phyloP scores from a whole-genome alignment of 2,113 vertebrate species.

The Sarotherodon lohbergeri region DNA sequence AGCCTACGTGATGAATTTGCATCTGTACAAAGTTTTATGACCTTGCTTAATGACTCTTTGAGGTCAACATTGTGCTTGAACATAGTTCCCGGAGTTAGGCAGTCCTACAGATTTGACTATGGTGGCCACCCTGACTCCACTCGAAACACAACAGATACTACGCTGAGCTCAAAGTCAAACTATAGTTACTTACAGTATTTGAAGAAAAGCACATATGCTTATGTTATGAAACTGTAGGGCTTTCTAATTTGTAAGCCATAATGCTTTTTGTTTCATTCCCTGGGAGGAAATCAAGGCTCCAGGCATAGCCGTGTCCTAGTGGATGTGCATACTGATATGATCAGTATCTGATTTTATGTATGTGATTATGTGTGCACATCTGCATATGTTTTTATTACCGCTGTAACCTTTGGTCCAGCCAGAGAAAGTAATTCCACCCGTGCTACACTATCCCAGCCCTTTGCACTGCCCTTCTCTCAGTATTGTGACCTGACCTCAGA shows the following conservation, averaged over 20 bases:
- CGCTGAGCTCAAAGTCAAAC: constrained; percentile 9
- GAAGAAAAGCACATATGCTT: background rate
- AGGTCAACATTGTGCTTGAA: background rate
- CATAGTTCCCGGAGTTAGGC: background rate
- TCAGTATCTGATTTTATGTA: background rate
- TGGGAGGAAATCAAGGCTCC: background rate
- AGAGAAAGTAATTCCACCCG: constrained; percentile 53
- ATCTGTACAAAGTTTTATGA: background rate
- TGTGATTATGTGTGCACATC: background rate
- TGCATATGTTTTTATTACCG: constrained; percentile 6
- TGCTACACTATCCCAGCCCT: background rate
- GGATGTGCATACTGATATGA: background rate
- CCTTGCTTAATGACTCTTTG: background rate
- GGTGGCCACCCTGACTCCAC: background rate
- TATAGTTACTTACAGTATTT: background rate
- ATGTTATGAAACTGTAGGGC: background rate
- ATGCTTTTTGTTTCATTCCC: background rate
- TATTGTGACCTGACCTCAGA: constrained; percentile 14
- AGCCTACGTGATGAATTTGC: background rate
- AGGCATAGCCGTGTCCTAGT: background rate
- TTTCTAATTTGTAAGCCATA: background rate
- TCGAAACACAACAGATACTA: background rate
- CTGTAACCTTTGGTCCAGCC: background rate
- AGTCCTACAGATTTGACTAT: background rate
- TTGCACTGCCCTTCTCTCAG: background rate